A percentile compares a stretch with the other conserved stretches of the same genome.
Conservation (phyloP, 2,888 invertebrate genomes). For the Tipula confusa region DNA sequence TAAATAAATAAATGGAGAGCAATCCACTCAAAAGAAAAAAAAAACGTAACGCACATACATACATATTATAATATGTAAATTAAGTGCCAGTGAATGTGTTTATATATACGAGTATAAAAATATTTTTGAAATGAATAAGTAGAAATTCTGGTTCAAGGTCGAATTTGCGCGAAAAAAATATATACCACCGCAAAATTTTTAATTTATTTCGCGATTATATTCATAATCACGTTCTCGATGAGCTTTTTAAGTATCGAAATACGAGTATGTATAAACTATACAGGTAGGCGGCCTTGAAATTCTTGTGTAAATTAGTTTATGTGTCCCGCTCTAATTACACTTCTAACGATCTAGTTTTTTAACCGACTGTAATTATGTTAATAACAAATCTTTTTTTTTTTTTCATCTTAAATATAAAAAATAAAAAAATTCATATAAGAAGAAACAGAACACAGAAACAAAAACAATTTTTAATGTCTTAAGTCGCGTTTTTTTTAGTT, state of each 20-base stretch:
- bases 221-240: not conserved
- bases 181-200: not conserved
- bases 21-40: not conserved
- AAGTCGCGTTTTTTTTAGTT: not conserved
- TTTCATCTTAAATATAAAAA: not conserved
- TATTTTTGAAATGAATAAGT: not conserved
- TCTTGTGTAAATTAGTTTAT: conserved; percentile 20
- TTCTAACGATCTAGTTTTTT: not conserved
- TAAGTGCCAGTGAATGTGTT: conserved; percentile 1
- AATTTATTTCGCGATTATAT: not conserved
- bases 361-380: conserved; percentile 15
- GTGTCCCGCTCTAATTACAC: not conserved
- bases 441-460: not conserved
- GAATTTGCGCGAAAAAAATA: not conserved
- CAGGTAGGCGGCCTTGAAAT: not conserved
- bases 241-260: too few species aligned
- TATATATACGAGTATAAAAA: not conserved
- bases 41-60: not conserved
- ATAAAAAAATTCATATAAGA: not conserved
- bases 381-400: not conserved
- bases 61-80: not conserved
- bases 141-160: conserved; percentile 14
- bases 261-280: not conserved
- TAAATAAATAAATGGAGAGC: not conserved
- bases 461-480: not conserved